Evolutionary conservation across 2,113 vertebrate species (phyloP), one percentile per base, ranked within the genome.

Genomic region (Neopipo cinnamomea): DNA sequence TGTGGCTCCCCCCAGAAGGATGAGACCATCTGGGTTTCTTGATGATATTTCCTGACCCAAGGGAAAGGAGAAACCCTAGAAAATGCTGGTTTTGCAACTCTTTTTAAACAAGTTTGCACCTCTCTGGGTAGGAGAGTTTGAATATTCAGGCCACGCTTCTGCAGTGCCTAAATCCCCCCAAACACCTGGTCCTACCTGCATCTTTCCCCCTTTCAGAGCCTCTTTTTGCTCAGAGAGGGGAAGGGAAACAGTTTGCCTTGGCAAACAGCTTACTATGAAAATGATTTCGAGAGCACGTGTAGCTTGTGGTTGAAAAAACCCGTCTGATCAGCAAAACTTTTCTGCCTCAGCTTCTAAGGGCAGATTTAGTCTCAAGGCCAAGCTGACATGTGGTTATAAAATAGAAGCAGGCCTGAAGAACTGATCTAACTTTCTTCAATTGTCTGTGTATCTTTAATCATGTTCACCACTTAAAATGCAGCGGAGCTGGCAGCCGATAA

Each of bases 391-490:
- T 91, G 92, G 96, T 96, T 95, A 82, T 74, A 95, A 96, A 95
- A 85, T 75, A 96, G 86, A 93, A 95, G 76, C 93, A 97, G 91
- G 86, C 86, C 89, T 91, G 73, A 96, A 92, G 91, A 97, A 90
- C 85, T 33, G 16, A 93, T 94, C 80, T 84, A 85, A 93, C 82
- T 92, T 89, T 93, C 91, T 95, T 92, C 95, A 88, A 72, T 94
- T 95, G 84, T 88, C 92, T 89, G 84, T 65, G 89, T 90, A 92
- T 94, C 96, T 96, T 96, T 95, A 97, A 97, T 97, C 95, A 96
- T 86, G 89, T 72, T 96, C 94, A 92, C 93, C 95, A 94, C 96
- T 95, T 96, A 68, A 95, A 97, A 97, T 96, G 85, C 93, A 85
- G 88, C 14, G 9, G 83, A 86, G 93, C 71, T 95, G 97, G 92